Percentiles rank a stretch among this genome's conserved stretches.
These are phyloP conservation scores for Pitta sordida DNA, from an alignment of 2,113 vertebrate genomes.

Conservation along the genomic window DNA sequence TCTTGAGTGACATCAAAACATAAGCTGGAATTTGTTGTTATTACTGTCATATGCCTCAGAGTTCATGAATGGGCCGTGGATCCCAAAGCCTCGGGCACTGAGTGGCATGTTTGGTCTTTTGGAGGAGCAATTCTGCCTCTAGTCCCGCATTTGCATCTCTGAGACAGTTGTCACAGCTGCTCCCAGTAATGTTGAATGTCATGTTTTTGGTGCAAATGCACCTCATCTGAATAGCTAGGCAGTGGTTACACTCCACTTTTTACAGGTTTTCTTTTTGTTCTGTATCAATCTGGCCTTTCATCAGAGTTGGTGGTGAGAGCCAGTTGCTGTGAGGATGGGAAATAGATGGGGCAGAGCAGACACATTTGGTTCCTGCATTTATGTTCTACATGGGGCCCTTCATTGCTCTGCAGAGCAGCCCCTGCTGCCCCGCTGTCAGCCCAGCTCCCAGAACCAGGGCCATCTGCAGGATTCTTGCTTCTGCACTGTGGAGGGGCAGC, in stretches of 20 bases:
- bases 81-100: not conserved
- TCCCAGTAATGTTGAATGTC: not conserved
- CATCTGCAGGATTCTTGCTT: not conserved
- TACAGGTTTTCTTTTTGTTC: not conserved
- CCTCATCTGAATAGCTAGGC: not conserved
- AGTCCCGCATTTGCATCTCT: conserved; percentile 22
- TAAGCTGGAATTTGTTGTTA: not conserved
- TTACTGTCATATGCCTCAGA: conserved; percentile 36
- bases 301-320: not conserved
- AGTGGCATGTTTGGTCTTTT: conserved; percentile 38
- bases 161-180: conserved; percentile 41
- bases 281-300: not conserved
- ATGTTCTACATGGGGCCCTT: not conserved
- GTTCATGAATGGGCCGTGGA: conserved; percentile 11
- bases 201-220: not conserved
- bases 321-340: not conserved
- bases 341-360: not conserved
- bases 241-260: not conserved
- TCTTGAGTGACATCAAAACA: conserved; percentile 31
- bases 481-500: not conserved
- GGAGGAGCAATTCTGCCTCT: conserved; percentile 28
- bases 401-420: not conserved
- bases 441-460: not conserved
- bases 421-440: not conserved
- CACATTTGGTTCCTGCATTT: not conserved